phyloP scores from a whole-genome alignment of 2,888 invertebrate genomes.

The Caenorhabditis macrosperma region DNA sequence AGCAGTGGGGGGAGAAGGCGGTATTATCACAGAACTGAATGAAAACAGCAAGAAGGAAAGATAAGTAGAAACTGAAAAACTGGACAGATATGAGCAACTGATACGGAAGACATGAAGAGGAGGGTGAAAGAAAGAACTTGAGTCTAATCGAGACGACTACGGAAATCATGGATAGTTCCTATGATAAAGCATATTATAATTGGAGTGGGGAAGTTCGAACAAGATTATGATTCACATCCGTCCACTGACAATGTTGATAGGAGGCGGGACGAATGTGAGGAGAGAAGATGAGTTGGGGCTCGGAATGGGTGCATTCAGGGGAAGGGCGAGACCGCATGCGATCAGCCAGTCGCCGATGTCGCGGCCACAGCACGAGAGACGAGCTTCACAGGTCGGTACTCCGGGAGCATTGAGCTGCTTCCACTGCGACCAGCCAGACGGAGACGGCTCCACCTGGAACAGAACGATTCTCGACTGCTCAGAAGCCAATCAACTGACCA shows the following conservation, averaged over 20 bases:
- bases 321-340: constrained; percentile 64
- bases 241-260: constrained; percentile 27
- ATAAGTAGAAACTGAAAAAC: constrained; percentile 13
- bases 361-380: constrained; percentile 66
- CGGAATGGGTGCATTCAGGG: constrained; percentile 31
- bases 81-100: constrained; percentile 36
- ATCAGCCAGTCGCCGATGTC: constrained; percentile 73
- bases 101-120: background rate
- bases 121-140: background rate
- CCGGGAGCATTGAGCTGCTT: constrained; percentile 70
- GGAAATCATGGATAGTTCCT: background rate
- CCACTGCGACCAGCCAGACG: constrained; percentile 63
- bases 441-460: constrained; percentile 62
- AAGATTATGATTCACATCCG: constrained; percentile 7
- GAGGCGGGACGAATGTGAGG: constrained; percentile 39
- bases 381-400: constrained; percentile 69
- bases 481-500: constrained; percentile 46
- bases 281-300: constrained; percentile 30
- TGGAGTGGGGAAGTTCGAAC: background rate
- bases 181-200: background rate
- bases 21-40: constrained; percentile 45
- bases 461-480: background rate
- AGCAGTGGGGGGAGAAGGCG: background rate
- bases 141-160: constrained; percentile 4
- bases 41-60: background rate